phyloP scores from a whole-genome alignment of 2,113 vertebrate species.

The Sminthopsis crassicaudata region DNA sequence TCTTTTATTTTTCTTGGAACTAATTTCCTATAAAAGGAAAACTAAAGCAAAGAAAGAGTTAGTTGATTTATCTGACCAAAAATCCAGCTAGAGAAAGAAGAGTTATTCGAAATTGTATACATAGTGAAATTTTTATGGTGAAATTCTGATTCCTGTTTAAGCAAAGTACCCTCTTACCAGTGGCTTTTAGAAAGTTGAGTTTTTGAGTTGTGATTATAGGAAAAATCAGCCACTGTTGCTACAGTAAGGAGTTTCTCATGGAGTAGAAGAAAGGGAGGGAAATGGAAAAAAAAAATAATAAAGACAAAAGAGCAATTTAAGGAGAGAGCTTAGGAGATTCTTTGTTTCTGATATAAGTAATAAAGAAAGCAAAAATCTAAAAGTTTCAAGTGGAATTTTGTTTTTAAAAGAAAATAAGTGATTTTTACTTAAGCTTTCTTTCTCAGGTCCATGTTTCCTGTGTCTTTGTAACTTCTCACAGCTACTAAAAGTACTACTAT shows the following conservation, averaged over 20 bases:
- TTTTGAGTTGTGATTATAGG: neutral
- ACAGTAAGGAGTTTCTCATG: neutral
- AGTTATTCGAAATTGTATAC: neutral
- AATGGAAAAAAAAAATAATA: neutral
- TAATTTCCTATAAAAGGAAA: neutral
- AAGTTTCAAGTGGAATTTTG: neutral
- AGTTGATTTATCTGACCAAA: neutral
- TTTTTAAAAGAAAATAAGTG: slow-evolving; percentile 16
- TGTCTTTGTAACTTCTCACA: neutral
- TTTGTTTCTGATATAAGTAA: slow-evolving; percentile 41
- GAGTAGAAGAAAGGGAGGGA: neutral
- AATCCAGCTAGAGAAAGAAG: neutral
- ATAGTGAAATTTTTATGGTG: neutral
- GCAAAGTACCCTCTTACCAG: neutral
- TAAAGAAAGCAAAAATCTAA: slow-evolving; percentile 44
- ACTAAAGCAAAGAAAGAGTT: neutral
- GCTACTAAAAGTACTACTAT: slow-evolving; percentile 2
- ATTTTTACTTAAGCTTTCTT: slow-evolving; percentile 10
- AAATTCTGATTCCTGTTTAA: no score
- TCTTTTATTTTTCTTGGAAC: neutral
- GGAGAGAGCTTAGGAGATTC: slow-evolving; percentile 9
- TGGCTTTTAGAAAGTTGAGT: neutral
- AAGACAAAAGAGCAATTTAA: slow-evolving; percentile 10
- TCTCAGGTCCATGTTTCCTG: neutral
- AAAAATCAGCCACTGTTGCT: neutral